Percentiles rank a stretch among this genome's conserved stretches.
phyloP scores from a whole-genome alignment of 23 tunicate species.

The Styela plicata region DNA sequence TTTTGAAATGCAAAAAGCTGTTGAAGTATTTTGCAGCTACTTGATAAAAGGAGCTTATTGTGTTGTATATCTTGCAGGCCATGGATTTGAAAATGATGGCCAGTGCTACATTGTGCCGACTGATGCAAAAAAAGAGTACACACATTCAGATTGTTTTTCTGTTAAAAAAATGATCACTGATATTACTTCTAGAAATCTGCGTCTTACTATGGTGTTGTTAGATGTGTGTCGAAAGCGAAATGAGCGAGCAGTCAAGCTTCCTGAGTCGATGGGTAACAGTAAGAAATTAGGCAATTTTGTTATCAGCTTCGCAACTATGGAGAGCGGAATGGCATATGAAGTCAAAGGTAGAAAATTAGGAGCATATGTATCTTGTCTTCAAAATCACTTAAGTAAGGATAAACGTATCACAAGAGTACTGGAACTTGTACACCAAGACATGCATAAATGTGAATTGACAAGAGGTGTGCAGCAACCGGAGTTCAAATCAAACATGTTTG shows the following conservation, averaged over 20 bases:
- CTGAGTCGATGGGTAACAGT: background rate
- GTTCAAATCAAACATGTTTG: conserved; percentile 28
- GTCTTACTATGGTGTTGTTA: conserved; percentile 45
- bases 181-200: conserved; percentile 40
- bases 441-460: conserved; percentile 4
- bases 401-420: conserved; percentile 25
- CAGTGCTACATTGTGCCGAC: conserved; percentile 62
- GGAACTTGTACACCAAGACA: conserved; percentile 21
- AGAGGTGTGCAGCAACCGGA: conserved; percentile 22
- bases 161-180: conserved; percentile 37
- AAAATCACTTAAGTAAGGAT: conserved; percentile 15
- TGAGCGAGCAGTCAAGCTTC: background rate
- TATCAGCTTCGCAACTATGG: conserved; percentile 29
- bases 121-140: conserved; percentile 55
- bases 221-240: conserved; percentile 64
- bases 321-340: conserved; percentile 33
- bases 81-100: conserved; percentile 81
- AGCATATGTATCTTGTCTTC: conserved; percentile 8
- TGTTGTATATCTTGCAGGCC: conserved; percentile 83
- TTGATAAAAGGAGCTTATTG: conserved; percentile 62
- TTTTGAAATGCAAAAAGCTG: conserved; percentile 43
- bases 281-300: conserved; percentile 15
- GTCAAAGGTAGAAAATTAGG: conserved; percentile 22
- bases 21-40: conserved; percentile 37
- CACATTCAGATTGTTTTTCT: conserved; percentile 37